Percentiles rank a stretch among this genome's conserved stretches.
phyloP scores from a whole-genome alignment of 2,888 invertebrate genomes.

The Octonoba sinensis region DNA sequence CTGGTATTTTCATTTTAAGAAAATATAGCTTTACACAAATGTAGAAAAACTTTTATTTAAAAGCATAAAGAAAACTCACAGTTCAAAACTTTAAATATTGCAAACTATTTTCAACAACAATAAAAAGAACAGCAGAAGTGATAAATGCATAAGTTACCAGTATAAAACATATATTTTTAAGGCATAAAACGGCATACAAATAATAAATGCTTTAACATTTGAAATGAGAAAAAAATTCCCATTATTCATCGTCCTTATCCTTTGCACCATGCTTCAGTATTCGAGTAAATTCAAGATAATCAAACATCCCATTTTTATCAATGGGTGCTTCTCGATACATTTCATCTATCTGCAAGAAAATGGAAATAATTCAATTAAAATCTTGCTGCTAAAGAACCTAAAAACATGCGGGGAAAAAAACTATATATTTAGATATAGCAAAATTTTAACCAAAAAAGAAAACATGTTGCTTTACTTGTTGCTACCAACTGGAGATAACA shows the following conservation, averaged over 20 bases:
- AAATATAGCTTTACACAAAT: no score
- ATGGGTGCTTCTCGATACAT: constrained; percentile 99
- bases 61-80: no score
- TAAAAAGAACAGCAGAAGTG: no score
- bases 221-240: background rate
- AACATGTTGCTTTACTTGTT: background rate
- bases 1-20: no score
- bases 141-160: background rate
- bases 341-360: constrained; percentile 82
- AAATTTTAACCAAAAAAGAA: constrained; percentile 1
- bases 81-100: no score
- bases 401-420: no score
- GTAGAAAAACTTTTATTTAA: no score
- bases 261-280: constrained; percentile 99
- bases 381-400: no score
- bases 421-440: no score
- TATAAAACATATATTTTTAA: constrained; percentile 1
- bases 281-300: constrained; percentile 98
- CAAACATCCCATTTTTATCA: constrained; percentile 85
- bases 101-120: no score
- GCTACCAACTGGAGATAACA: no score
- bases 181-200: constrained; percentile 30
- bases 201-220: constrained; percentile 23
- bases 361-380: background rate
- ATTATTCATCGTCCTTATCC: constrained; percentile 86